phyloP scores from a whole-genome alignment of 2,113 vertebrate species.

The Tupaia chinensis region DNA sequence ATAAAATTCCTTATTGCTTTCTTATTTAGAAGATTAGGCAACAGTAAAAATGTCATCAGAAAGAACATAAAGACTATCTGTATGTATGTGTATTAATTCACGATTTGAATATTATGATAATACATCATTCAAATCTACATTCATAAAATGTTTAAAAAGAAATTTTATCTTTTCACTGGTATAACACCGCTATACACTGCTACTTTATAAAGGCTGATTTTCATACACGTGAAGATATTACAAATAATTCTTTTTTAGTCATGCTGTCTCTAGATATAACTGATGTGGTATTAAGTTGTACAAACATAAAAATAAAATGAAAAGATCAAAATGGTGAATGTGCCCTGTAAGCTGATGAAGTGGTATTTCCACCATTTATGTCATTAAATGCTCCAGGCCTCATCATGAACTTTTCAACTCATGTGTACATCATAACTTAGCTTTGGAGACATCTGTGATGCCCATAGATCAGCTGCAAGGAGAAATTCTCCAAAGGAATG shows the following conservation, averaged over 20 bases:
- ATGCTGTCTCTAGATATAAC: not conserved
- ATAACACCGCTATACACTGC: not conserved
- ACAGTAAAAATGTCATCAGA: conserved; percentile 9
- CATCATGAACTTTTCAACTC: conserved; percentile 83
- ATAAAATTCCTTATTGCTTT: not conserved
- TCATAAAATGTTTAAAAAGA: not conserved
- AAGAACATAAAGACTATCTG: not conserved
- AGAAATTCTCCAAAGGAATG: not conserved
- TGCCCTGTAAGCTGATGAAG: conserved; percentile 20
- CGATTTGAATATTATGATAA: conserved; percentile 31
- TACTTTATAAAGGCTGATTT: not conserved
- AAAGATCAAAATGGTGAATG: not conserved
- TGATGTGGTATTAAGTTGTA: not conserved
- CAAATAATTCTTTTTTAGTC: not conserved
- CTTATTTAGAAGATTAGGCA: conserved; percentile 19
- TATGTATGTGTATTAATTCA: not conserved
- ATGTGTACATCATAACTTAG: not conserved
- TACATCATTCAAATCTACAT: conserved; percentile 43
- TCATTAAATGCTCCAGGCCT: conserved; percentile 61
- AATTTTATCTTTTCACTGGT: not conserved
- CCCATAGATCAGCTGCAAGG: not conserved
- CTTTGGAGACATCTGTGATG: conserved; percentile 20
- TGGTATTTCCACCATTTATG: conserved; percentile 30
- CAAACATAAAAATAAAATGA: not conserved
- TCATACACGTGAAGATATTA: not conserved